A percentile compares a stretch with the other conserved stretches of the same genome.
Evolutionary conservation across 2,888 invertebrate genomes (phyloP).

Genomic region (Eugnorisma glareosa): DNA sequence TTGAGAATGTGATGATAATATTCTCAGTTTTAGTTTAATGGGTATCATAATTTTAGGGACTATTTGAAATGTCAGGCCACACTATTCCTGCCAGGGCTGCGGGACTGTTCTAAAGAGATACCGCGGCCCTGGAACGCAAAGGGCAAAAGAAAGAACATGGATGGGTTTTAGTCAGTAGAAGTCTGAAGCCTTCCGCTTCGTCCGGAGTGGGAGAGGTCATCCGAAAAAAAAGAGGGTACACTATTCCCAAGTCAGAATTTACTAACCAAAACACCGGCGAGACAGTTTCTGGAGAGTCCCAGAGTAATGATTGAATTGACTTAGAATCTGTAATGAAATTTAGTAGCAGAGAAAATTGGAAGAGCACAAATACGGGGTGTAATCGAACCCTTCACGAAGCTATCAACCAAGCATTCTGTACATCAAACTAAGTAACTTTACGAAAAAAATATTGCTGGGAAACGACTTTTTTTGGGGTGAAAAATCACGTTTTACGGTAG

Average conservation of each 20-base stretch:
- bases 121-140: no score
- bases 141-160: no score
- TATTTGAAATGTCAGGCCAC: background rate
- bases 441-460: no score
- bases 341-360: background rate
- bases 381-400: no score
- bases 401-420: no score
- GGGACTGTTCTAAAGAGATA: no score
- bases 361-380: background rate
- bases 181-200: no score
- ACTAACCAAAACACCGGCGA: background rate
- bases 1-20: constrained; percentile 30
- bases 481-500: no score
- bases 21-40: constrained; percentile 29
- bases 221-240: background rate
- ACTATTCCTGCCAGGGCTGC: background rate
- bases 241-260: background rate
- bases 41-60: constrained; percentile 4
- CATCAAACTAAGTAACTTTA: no score
- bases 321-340: background rate
- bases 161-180: no score
- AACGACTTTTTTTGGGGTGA: no score
- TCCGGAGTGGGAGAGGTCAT: no score
- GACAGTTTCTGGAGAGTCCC: background rate
- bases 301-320: background rate